Base-by-base conservation (phyloP, 2,888 invertebrate species). In the Clanis bilineata region DNA sequence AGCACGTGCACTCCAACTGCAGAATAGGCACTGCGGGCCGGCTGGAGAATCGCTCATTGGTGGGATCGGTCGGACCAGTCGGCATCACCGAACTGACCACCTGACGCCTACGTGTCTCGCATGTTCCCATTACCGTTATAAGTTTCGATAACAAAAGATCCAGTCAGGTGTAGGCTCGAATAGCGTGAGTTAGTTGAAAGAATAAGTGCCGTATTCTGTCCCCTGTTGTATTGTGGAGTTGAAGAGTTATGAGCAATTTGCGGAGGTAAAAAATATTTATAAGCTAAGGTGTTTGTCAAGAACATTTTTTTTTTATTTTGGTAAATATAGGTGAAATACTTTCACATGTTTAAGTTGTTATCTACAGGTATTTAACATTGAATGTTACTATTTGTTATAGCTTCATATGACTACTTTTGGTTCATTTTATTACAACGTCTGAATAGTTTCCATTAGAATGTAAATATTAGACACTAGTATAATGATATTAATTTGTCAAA, bases 1-100 rank as follows among this genome's bases (percentile, higher is more conserved):
- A 75, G 77, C 74, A 82, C 82, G 82, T 82, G 82, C 78, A 79
- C 76, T 65, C 69, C 51, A 72, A 71, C 68, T 73, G 73, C 71
- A 70, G 39, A 22, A 7, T 10, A 23, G 21, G 39, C 22, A 39
- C 23, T 21, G 15, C n/a, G n/a, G n/a, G 25, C 9, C 12, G 69
- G 67, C 72, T 64, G 62, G 41, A 18, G n/a, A n/a, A n/a, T n/a
- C n/a, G n/a, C 41, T 41, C 41, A 36, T 36, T 36, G 36, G 1
- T 12, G 1, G 36, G 36, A 12, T 36, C 10, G 36, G 2, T 3
- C 36, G 18, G 15, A 18, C 18, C 10, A 10, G 32, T 18, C 18
- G 23, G 44, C 21, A 10, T 51, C 10, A 51, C 18, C 12, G 28
- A 32, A 32, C 28, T 18, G 12, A 62, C 64, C 71, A 73, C 72